A percentile compares a stretch with the other conserved stretches of the same genome.
Conservation (phyloP, 2,113 vertebrate genomes). For the Acanthisitta chloris region DNA sequence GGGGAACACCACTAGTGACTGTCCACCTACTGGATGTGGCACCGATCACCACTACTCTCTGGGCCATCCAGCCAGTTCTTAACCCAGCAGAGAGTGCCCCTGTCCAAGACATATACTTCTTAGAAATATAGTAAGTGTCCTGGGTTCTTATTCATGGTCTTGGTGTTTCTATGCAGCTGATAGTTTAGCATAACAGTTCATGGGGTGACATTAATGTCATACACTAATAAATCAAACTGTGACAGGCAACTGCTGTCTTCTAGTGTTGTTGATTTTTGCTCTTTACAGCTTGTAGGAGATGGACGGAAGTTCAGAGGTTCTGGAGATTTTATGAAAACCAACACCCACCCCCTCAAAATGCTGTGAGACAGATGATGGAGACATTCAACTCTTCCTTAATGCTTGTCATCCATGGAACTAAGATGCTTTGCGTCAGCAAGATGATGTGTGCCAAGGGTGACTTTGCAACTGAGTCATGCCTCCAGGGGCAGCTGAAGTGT, state of each 20-base stretch:
- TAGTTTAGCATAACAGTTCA: neutral
- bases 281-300: neutral
- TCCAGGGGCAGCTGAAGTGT: fast-evolving
- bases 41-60: no score
- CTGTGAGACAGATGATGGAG: neutral
- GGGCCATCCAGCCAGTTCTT: no score
- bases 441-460: fast-evolving
- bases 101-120: neutral
- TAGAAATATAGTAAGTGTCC: neutral
- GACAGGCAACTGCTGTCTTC: neutral
- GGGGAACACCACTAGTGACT: no score
- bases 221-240: neutral
- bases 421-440: fast-evolving
- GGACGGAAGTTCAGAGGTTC: neutral
- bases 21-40: no score
- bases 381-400: neutral
- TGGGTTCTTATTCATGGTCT: neutral
- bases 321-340: neutral
- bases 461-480: fast-evolving
- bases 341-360: fast-evolving
- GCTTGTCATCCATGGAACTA: fast-evolving
- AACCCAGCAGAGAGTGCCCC: no score
- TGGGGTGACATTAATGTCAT: neutral
- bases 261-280: neutral
- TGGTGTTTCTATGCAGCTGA: neutral